Base-by-base conservation (phyloP, 37 sponge, comb jelly and placozoan genomes). In the Halichondria panicea region DNA sequence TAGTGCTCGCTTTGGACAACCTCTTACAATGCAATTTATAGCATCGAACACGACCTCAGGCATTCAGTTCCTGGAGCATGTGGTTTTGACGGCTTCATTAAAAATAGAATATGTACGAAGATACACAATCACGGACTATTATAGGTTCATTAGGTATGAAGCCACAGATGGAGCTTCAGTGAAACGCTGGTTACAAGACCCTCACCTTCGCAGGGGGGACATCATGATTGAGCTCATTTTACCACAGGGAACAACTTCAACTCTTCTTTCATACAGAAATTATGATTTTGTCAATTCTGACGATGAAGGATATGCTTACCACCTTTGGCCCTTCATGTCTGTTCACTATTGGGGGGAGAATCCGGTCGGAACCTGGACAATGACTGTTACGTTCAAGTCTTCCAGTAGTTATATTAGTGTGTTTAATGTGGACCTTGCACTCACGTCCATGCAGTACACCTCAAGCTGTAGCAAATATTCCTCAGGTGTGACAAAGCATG, bases 281-380 rank as follows among this genome's bases (percentile, higher is more conserved):
- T 33, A 66, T 8, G 98, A 97, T 66, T 70, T 59, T 55, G 42
- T 63, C 31, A 78, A 68, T 53, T n/a, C n/a, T n/a, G n/a, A n/a
- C n/a, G 50, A 65, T 24, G 66, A 85, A 34, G 89, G 77, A 33
- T n/a, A n/a, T n/a, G n/a, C n/a, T n/a, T 87, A 87, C 68, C 19
- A 63, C 22, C 42, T 55, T 37, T 94, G 95, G 95, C 95, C 95
- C 1, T 90, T 94, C 67, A 90, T 90, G 95, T 76, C 84, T 35
- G 85, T 87, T 19, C 88, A 87, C 57, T 73, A 72, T 42, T 94
- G 95, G 95, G 95, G 91, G 28, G 95, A 94, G 33, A 33, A 63
- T 43, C 88, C 95, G 0, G 44, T 13, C 0, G 91, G 95, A 1
- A 12, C 33, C 35, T 94, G 95, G 95, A 74, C 75, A 0, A 25